Evolutionary conservation across 2,797 vertebrate species (phyloP).

Genomic region (Oryzias dopingdopingensis): DNA sequence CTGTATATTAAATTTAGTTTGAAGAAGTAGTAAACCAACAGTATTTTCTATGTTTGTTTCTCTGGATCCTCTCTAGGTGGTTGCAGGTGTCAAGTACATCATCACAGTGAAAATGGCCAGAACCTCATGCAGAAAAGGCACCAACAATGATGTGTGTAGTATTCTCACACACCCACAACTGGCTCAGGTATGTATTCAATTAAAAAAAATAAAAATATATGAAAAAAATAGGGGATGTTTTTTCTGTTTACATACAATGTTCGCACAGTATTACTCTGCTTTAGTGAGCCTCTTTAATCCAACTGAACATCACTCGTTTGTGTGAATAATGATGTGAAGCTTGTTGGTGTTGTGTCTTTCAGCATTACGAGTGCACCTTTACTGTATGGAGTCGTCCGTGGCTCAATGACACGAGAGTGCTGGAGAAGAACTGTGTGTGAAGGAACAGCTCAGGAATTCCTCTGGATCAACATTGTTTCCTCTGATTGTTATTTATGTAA

Average conservation of each 20-base stretch:
- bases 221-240: too few species aligned
- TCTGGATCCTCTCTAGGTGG: conserved; percentile 50
- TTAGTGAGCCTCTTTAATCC: background rate
- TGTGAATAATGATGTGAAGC: background rate
- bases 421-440: conserved; percentile 9
- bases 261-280: too few species aligned
- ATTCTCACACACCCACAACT: fast-evolving
- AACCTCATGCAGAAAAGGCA: conserved; percentile 63
- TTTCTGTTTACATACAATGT: too few species aligned
- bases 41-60: background rate
- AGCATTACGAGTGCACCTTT: conserved; percentile 60
- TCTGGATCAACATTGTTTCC: too few species aligned
- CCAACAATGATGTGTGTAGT: conserved; percentile 14
- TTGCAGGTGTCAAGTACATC: conserved; percentile 62
- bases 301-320: background rate
- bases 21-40: background rate
- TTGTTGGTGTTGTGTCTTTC: conserved; percentile 7
- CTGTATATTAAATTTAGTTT: too few species aligned
- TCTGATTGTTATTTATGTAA: too few species aligned
- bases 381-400: conserved; percentile 64
- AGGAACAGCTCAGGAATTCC: background rate
- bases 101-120: conserved; percentile 61
- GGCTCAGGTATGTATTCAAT: conserved; percentile 34
- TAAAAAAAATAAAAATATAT: too few species aligned
- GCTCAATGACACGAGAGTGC: fast-evolving